Evolutionary conservation across 2,797 vertebrate genomes (phyloP), one percentile per base, ranked within the genome.

Genomic region (Sciurus vulgaris): DNA sequence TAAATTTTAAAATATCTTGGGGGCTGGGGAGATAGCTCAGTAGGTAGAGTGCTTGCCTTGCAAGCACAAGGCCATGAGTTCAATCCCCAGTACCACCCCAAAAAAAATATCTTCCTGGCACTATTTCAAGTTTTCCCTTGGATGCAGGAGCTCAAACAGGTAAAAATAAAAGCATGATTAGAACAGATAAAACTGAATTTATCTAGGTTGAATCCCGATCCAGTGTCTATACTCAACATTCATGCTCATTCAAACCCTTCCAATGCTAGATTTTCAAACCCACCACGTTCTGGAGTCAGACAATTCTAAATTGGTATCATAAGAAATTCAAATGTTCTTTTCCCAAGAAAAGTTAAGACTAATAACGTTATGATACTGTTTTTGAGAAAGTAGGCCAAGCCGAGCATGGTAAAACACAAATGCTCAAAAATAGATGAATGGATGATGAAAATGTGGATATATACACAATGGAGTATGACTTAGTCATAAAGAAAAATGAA

Each of bases 61-160:
- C 38, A 38, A 38, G 38, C 38, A 38, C 38, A 38, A 38, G 38
- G 38, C 38, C 38, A 38, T 38, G 38, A 38, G 38, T 38, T 38
- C 38, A 38, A 38, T 38, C 38, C 38, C 38, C 38, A 38, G 38
- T 38, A 38, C 38, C 38, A 38, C 38, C 38, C 38, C 2, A 38
- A 38, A 38, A 38, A 38, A 38, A 38, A 38, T 59, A 86, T 63
- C 35, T 94, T 94, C 44, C 15, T 84, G 67, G 33, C 17, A 92
- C 33, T 78, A 86, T 93, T 94, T 90, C 56, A 90, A 70, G 78
- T 65, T 92, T 91, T 92, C 8, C 77, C 49, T 84, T 90, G 7
- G 28, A 70, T 85, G 11, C 4, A 72, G 44, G 70, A 67, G 26
- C 54, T 77, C 67, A 77, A 93, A 82, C 41, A 41, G 33, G 22